Base-by-base conservation (phyloP, 2,888 invertebrate species). In the Ptychoptera contaminata region DNA sequence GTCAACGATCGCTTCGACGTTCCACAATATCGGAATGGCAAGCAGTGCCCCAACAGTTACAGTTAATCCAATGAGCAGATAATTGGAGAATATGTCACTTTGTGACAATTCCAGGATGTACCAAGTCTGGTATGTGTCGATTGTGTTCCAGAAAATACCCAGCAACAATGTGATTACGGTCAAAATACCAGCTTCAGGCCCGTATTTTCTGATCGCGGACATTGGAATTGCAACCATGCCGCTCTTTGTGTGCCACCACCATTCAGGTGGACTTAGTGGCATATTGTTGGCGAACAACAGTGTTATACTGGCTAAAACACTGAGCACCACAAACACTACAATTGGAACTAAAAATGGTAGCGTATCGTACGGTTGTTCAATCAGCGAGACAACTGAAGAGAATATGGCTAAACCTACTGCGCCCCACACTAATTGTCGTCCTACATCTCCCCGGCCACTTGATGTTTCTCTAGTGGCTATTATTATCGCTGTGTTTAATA, bases 211-310 rank as follows among this genome's bases (percentile, higher is more conserved):
- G 41, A 83, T 77, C 7, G 80, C 74, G 50, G 77, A 83, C 82
- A 84, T 79, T n/a, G 84, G 84, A 58, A 83, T 68, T 9, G 84
- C 78, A 46, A 84, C 57, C 65, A 80, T 75, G 35, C 83, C 84
- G 9, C 80, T 79, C 54, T 80, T 72, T 2, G 84, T 84, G 56
- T 84, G 83, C 84, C 84, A 85, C 83, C 83, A 85, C 84, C 85
- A 84, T 62, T 85, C 85, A 1, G 84, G 83, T 1, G 84, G 82
- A 54, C 82, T 81, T 9, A 85, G 62, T 1, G 84, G 84, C 80
- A 84, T 84, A 51, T 72, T 71, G 4, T 76, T 76, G 47, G 31
- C 14, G 7, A 40, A 10, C 2, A 47, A 32, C n/a, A 32, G 65
- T 67, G 56, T 75, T 74, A 77, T 70, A 1, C 76, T 51, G 1